Evolutionary conservation across 2,888 invertebrate species (phyloP).

Genomic region (Ormyrus thymus): DNA sequence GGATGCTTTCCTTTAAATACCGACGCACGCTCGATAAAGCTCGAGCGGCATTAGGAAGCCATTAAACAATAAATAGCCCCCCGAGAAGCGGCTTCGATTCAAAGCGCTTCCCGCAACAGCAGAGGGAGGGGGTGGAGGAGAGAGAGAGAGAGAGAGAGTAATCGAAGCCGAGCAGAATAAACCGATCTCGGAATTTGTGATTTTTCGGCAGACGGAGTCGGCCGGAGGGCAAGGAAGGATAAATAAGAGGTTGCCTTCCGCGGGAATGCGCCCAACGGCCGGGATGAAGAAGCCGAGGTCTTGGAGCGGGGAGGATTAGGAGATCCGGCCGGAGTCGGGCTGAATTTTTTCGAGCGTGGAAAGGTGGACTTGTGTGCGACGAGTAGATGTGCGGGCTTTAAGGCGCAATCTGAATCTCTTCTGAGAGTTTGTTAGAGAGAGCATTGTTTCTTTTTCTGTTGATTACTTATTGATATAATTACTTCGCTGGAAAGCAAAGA

Average conservation of each 20-base stretch:
- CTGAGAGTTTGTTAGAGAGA: too few species aligned
- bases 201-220: constrained; percentile 28
- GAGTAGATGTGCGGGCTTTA: too few species aligned
- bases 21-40: constrained; percentile 28
- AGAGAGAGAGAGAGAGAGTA: constrained; percentile 10
- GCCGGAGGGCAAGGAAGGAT: background rate
- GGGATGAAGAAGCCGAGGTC: background rate
- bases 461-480: too few species aligned
- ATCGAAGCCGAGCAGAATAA: constrained; percentile 45
- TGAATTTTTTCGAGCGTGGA: too few species aligned
- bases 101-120: background rate
- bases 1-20: constrained; percentile 19
- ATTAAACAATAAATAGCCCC: constrained; percentile 40
- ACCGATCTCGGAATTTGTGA: constrained; percentile 53
- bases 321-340: too few species aligned
- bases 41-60: constrained; percentile 31
- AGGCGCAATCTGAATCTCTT: too few species aligned
- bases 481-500: too few species aligned
- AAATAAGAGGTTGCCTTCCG: constrained; percentile 9
- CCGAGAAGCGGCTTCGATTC: constrained; percentile 1
- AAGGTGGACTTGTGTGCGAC: too few species aligned
- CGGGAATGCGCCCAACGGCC: background rate
- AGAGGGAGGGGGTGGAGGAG: background rate
- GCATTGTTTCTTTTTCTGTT: too few species aligned
- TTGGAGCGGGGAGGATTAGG: background rate